A percentile compares a stretch with the other conserved stretches of the same genome.
These are phyloP conservation scores for Orientallactaga sibirica DNA, from an alignment of 2,797 vertebrate species.

Conservation along the genomic window DNA sequence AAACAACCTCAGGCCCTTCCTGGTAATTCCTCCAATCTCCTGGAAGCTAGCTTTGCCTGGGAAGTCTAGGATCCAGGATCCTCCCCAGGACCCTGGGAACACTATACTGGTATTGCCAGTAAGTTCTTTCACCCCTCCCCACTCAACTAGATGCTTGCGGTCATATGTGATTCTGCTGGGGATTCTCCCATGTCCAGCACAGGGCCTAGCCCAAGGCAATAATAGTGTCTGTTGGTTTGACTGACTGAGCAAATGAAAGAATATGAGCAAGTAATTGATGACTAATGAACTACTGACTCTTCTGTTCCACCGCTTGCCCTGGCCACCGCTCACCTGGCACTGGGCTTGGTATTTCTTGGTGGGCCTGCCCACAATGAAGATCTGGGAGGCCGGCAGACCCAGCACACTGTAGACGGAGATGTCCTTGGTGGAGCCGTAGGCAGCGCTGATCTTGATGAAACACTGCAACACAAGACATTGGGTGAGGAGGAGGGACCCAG, in stretches of 20 bases:
- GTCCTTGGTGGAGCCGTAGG: conserved; percentile 99
- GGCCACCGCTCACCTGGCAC: conserved; percentile 92
- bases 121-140: not conserved
- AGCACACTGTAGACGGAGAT: conserved; percentile 98
- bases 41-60: rapidly evolving
- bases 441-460: conserved; percentile 98
- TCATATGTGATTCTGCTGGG: not conserved
- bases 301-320: not conserved
- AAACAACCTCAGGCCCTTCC: not conserved
- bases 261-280: not conserved
- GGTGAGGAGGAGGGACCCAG: not conserved
- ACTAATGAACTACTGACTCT: not conserved
- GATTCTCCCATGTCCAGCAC: not conserved
- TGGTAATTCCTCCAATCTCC: not conserved
- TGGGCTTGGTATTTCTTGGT: conserved; percentile 99
- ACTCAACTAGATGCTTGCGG: not conserved
- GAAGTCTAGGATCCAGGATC: not conserved
- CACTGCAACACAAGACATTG: conserved; percentile 89
- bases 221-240: not conserved
- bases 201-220: not conserved
- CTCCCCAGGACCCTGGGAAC: not conserved
- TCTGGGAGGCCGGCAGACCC: conserved; percentile 94
- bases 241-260: not conserved
- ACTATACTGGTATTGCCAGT: not conserved
- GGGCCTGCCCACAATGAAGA: conserved; percentile 97